Conservation (phyloP, 2,113 vertebrate genomes). For the Uria aalge region DNA sequence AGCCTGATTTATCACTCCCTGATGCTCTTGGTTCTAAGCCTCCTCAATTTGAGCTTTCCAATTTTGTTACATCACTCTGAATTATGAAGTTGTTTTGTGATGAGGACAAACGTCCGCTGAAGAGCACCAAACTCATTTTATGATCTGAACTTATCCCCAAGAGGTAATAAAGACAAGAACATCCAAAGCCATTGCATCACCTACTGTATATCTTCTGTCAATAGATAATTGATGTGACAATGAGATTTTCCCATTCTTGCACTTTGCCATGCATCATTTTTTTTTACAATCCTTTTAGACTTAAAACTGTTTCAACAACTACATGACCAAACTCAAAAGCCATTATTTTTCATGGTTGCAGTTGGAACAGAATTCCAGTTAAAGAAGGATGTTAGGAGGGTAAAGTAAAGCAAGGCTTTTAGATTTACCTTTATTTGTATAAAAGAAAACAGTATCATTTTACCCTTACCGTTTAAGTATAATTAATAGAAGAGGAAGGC, state of each 20-base stretch:
- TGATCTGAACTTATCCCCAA: constrained; percentile 44
- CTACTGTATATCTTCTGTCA: constrained; percentile 54
- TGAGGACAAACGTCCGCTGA: constrained; percentile 43
- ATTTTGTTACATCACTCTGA: neutral
- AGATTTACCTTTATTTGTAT: neutral
- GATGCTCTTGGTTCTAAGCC: neutral
- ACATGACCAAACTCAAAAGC: neutral
- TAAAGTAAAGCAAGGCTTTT: neutral
- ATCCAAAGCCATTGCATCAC: constrained; percentile 33
- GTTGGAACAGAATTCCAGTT: neutral
- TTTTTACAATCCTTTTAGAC: neutral
- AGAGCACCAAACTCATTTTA: constrained; percentile 43
- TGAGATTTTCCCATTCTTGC: neutral
- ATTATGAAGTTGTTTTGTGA: constrained; percentile 51
- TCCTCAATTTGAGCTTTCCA: constrained; percentile 14
- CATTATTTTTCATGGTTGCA: neutral
- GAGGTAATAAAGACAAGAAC: constrained; percentile 58
- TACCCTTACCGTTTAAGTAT: neutral
- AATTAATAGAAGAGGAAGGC: neutral
- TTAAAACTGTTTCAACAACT: neutral
- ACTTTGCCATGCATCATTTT: constrained; percentile 1
- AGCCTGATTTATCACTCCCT: constrained; percentile 51
- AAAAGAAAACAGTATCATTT: neutral
- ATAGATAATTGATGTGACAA: constrained; percentile 61
- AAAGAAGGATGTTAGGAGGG: neutral